These are phyloP conservation scores for Clanis bilineata DNA, from an alignment of 2,888 invertebrate species.

Conservation along the genomic window DNA sequence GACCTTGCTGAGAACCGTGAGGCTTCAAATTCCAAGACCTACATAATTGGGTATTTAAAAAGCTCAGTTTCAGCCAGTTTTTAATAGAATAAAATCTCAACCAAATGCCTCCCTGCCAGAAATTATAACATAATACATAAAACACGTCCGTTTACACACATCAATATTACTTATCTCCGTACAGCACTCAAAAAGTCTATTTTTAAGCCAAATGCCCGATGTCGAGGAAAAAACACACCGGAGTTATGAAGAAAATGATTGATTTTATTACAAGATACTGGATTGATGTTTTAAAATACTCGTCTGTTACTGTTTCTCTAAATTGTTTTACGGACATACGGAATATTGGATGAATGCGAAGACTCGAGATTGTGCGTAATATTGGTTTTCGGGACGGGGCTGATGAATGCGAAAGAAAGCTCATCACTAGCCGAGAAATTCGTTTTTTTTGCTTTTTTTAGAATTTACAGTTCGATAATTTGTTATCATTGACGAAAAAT, in stretches of 20 bases:
- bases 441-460: no score
- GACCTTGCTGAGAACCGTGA: no score
- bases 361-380: no score
- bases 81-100: background rate
- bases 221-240: slow-evolving; percentile 5
- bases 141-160: slow-evolving; percentile 58
- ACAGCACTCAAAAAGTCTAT: slow-evolving; percentile 77
- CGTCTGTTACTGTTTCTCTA: slow-evolving; percentile 42
- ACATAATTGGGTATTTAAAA: no score
- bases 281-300: slow-evolving; percentile 69
- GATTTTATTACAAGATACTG: slow-evolving; percentile 72
- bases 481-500: no score
- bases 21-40: no score
- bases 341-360: background rate
- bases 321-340: slow-evolving; percentile 28
- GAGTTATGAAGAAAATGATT: slow-evolving; percentile 69
- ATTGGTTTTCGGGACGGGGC: no score
- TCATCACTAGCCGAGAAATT: no score
- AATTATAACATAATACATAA: slow-evolving; percentile 41
- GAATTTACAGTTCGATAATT: no score
- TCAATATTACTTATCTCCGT: slow-evolving; percentile 73
- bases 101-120: slow-evolving; percentile 25
- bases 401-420: no score
- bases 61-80: no score
- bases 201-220: slow-evolving; percentile 68